Evolutionary conservation across 2,888 invertebrate genomes (phyloP), one percentile per base, ranked within the genome.

Genomic region (Chloromyia formosa): DNA sequence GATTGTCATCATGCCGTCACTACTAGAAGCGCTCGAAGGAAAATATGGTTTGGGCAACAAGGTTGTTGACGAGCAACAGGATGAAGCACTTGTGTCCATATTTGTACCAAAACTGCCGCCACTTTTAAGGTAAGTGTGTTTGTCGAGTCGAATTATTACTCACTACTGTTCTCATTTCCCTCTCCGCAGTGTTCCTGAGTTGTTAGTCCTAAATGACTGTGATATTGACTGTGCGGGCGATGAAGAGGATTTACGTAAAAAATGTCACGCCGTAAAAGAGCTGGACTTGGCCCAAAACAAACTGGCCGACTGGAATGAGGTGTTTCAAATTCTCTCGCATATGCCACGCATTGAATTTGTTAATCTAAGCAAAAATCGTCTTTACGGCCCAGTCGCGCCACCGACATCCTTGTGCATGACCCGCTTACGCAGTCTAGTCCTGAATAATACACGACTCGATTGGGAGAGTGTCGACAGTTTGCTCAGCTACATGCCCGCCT

Each of bases 281-380:
- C 88, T 97, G 79, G 97, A 98, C 84, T 88, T 98, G 80, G 96
- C 97, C 54, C 94, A 96, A 83, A 98, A 98, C 85, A 93, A 93
- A 83, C 89, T 97, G 22, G 90, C 91, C 76, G 91, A 94, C 81
- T 96, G 97, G 96, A 89, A 90, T 79, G 96, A 97, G 89, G 94
- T 97, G 23, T 93, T 96, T 83, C 92, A 91, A 76, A 94, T 97
- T 81, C 85, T 97, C 77, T 90, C 92, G 82, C 92, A 94, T 83
- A 94, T 96, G 89, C 96, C 96, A 35, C 90, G 92, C 79, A 91
- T 97, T 77, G 92, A 94, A 82, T 96, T 97, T 85, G 90, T 97
- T 68, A 97, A 97, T 84, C 86, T 97, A 79, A 96, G 96, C 84
- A 95, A 95, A 86, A 97, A 97, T 85, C 90, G 91, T 77, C 87